Evolutionary conservation across 2,797 vertebrate species (phyloP).

Genomic region (Spinibarbus caldwelli): DNA sequence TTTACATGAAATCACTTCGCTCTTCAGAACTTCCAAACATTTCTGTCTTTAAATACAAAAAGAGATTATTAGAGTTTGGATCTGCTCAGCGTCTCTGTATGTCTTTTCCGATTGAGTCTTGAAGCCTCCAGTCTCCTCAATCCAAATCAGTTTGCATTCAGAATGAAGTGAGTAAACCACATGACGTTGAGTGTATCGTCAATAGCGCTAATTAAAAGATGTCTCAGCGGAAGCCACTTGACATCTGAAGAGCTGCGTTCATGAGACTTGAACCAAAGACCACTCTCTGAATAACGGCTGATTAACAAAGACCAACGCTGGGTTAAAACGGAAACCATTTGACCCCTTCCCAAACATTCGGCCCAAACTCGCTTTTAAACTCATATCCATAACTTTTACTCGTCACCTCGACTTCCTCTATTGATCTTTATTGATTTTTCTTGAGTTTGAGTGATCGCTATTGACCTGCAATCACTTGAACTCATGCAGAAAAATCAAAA

Average conservation of each 20-base stretch:
- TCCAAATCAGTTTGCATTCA: constrained; percentile 48
- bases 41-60: too few species aligned
- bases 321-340: not conserved
- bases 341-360: too few species aligned
- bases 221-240: constrained; percentile 34
- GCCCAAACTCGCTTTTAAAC: not conserved
- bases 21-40: not conserved
- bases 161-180: not conserved
- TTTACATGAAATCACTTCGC: not conserved
- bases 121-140: too few species aligned
- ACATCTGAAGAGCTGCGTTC: constrained; percentile 30
- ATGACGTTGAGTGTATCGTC: constrained; percentile 26
- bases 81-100: not conserved
- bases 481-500: not conserved
- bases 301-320: constrained; percentile 34
- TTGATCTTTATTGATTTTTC: not conserved
- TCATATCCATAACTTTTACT: not conserved
- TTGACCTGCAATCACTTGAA: not conserved
- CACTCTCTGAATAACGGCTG: constrained; percentile 45
- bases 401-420: not conserved
- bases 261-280: not conserved
- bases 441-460: not conserved
- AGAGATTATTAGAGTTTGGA: not conserved
- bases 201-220: constrained; percentile 28
- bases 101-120: not conserved